Percentiles rank a stretch among this genome's conserved stretches.
Evolutionary conservation across 2,113 vertebrate species (phyloP).

Genomic region (Megalops atlanticus): DNA sequence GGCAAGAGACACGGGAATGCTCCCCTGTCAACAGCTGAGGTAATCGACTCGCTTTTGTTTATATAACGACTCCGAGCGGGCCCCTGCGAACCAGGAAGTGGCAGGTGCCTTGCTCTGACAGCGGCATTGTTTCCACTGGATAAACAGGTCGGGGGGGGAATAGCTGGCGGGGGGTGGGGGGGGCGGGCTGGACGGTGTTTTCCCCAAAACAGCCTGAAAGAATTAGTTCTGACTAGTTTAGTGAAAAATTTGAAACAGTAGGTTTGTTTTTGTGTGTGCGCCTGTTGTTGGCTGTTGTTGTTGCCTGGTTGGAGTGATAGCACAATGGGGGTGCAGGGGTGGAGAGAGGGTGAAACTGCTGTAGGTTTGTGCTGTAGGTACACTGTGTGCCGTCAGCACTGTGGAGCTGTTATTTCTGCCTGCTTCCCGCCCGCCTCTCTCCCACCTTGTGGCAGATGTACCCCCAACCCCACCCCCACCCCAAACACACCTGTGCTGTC

Average conservation of each 20-base stretch:
- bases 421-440: background rate
- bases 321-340: no score
- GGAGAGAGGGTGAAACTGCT: background rate
- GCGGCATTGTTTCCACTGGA: constrained; percentile 65
- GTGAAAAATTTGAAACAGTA: constrained; percentile 61
- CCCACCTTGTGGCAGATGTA: background rate
- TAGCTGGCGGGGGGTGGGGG: no score
- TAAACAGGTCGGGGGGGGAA: constrained; percentile 72
- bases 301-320: constrained; percentile 45
- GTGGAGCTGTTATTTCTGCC: background rate
- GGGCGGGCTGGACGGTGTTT: constrained; percentile 56
- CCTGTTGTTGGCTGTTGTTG: constrained; percentile 47
- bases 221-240: constrained; percentile 63
- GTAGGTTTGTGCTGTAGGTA: background rate
- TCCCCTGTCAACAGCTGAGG: constrained; percentile 56
- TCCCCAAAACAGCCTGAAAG: constrained; percentile 55
- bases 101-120: constrained; percentile 71
- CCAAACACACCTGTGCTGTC: background rate
- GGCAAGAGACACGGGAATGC: constrained; percentile 64
- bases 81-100: constrained; percentile 67
- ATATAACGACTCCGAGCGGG: constrained; percentile 52
- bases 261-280: constrained; percentile 55
- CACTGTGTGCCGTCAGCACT: background rate
- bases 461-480: background rate
- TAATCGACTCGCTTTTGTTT: constrained; percentile 61